Evolutionary conservation across 2,888 invertebrate species (phyloP), one percentile per base, ranked within the genome.

Genomic region (Eilema depressum): DNA sequence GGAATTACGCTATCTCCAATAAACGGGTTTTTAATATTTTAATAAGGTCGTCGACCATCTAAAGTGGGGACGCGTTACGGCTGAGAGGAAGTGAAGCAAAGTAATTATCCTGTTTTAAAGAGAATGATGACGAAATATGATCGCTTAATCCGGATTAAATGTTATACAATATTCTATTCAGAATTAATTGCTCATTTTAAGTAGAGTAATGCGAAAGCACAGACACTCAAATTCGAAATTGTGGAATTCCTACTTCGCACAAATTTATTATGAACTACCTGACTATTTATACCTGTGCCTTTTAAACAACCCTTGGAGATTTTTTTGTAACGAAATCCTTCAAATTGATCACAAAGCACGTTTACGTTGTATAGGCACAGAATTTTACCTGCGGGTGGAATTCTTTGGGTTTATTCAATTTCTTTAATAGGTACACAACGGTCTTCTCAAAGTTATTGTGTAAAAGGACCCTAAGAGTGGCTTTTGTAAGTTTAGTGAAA

Each of bases 341-440:
- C 73, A 78, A 79, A 82, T 76, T 81, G 71, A 81, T 78, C 82
- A 76, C 75, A 71, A 78, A 73, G 77, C 83, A 83, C 83, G 83
- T 80, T 78, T 80, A 75, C 78, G 74, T 76, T 75, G 71, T 80
- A 72, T 75, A 75, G 71, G 68, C 64, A 71, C 63, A 75, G 69
- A 76, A 78, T 74, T 64, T 77, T 82, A 83, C 83, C 83, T 83
- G 83, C 66, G 77, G 68, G 73, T 59, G 63, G 71, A 79, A 81
- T 77, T 78, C 77, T 77, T 75, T 66, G 64, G 66, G 64, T 75
- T 78, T 80, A 76, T 81, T 83, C 79, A 80, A 78, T 81, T 75
- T 77, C 75, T 75, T 81, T 80, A 80, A 75, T 78, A 80, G 77
- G 76, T 67, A 66, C 71, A 76, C 80, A 70, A 71, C 74, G 76